Percentiles rank a stretch among this genome's conserved stretches.
phyloP scores from a whole-genome alignment of 2,797 vertebrate genomes.

The Pangasius mekongensis region DNA sequence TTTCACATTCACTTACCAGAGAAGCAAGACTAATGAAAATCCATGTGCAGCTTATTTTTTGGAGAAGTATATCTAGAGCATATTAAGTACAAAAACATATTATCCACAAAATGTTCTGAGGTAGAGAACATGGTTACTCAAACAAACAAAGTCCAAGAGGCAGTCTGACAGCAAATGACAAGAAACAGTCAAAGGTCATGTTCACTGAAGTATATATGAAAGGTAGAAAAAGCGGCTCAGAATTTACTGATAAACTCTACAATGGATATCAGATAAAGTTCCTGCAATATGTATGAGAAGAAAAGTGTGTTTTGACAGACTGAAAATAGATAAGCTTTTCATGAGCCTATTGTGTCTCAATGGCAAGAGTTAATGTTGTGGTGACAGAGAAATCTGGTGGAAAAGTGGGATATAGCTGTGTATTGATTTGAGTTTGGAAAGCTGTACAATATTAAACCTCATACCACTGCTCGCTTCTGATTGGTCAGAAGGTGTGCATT shows the following conservation, averaged over 20 bases:
- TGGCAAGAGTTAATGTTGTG: no score
- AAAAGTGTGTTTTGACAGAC: neutral
- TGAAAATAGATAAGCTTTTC: neutral
- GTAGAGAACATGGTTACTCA: neutral
- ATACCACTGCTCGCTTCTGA: neutral
- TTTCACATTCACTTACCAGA: slow-evolving; percentile 1
- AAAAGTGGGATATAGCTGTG: no score
- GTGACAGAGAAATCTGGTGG: neutral
- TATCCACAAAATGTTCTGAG: no score
- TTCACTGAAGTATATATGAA: neutral
- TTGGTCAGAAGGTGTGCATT: no score
- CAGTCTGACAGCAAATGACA: neutral
- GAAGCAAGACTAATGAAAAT: neutral
- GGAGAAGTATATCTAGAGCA: neutral
- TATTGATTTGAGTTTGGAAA: neutral
- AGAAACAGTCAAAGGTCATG: neutral
- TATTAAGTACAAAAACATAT: neutral
- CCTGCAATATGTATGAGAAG: neutral
- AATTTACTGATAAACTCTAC: neutral
- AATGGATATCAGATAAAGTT: neutral
- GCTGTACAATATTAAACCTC: neutral
- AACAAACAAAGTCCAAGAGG: neutral
- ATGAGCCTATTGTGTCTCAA: neutral
- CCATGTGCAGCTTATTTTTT: neutral
- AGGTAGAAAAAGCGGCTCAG: neutral